phyloP scores from a whole-genome alignment of 2,888 invertebrate genomes.

The Drosophila bunnanda region DNA sequence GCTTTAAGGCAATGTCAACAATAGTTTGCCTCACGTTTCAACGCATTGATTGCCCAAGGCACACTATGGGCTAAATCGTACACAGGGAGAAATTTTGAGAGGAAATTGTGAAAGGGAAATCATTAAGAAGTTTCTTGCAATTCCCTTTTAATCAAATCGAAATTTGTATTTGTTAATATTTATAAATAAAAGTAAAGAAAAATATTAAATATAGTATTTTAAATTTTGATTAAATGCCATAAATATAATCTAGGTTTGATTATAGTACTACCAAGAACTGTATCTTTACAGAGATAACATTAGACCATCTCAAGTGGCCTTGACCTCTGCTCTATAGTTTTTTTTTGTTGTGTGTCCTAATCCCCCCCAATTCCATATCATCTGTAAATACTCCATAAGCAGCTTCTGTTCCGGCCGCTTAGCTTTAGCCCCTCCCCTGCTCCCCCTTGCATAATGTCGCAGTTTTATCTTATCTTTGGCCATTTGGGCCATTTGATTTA shows the following conservation, averaged over 20 bases:
- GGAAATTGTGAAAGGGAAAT: background rate
- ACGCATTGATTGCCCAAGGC: constrained; percentile 47
- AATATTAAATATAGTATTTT: background rate
- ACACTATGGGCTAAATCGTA: constrained; percentile 49
- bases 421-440: constrained; percentile 4
- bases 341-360: background rate
- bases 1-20: constrained; percentile 39
- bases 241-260: too few relatives aligned
- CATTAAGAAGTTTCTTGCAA: background rate
- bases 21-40: constrained; percentile 42
- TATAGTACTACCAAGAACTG: too few relatives aligned
- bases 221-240: background rate
- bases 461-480: constrained; percentile 60
- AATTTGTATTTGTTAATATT: background rate
- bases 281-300: background rate
- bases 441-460: constrained; percentile 29
- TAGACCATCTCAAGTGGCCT: background rate
- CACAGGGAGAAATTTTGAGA: background rate
- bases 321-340: background rate
- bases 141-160: background rate
- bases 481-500: constrained; percentile 64
- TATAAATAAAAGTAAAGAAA: too few relatives aligned
- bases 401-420: constrained; percentile 20
- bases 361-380: constrained; percentile 3
- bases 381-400: constrained; percentile 12